A percentile compares a stretch with the other conserved stretches of the same genome.
phyloP scores from a whole-genome alignment of 2,797 vertebrate genomes.

The Megalops cyprinoides region DNA sequence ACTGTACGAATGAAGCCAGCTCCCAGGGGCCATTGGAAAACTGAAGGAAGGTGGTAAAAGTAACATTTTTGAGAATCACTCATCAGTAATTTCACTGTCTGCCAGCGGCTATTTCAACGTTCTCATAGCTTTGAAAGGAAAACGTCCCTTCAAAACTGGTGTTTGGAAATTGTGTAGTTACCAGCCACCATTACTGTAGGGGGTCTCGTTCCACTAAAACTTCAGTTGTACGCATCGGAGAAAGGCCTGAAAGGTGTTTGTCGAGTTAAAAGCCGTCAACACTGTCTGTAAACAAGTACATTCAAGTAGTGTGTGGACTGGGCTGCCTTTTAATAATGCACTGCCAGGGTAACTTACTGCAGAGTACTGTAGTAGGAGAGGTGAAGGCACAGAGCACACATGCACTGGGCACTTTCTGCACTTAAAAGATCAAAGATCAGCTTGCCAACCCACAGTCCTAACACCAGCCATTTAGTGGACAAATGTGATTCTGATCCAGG shows the following conservation, averaged over 20 bases:
- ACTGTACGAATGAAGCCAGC: neutral
- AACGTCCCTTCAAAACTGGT: neutral
- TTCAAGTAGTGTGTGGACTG: neutral
- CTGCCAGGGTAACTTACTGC: neutral
- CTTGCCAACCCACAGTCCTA: no score
- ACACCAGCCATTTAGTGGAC: no score
- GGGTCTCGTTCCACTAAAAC: neutral
- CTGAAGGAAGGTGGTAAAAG: neutral
- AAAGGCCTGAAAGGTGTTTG: neutral
- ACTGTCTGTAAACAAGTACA: neutral
- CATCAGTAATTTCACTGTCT: neutral
- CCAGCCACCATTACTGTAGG: neutral
- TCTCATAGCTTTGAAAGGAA: neutral
- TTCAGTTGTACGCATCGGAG: no score
- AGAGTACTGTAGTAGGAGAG: neutral
- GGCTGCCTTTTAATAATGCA: neutral
- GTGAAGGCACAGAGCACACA: neutral
- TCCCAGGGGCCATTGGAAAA: neutral
- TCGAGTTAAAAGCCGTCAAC: conserved; percentile 12
- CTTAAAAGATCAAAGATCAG: no score
- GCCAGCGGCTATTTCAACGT: neutral
- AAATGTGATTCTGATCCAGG: neutral
- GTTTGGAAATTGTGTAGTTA: neutral
- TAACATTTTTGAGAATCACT: neutral
- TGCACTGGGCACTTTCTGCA: no score